phyloP scores from a whole-genome alignment of 2,888 invertebrate genomes.

The Trachelus stipa region DNA sequence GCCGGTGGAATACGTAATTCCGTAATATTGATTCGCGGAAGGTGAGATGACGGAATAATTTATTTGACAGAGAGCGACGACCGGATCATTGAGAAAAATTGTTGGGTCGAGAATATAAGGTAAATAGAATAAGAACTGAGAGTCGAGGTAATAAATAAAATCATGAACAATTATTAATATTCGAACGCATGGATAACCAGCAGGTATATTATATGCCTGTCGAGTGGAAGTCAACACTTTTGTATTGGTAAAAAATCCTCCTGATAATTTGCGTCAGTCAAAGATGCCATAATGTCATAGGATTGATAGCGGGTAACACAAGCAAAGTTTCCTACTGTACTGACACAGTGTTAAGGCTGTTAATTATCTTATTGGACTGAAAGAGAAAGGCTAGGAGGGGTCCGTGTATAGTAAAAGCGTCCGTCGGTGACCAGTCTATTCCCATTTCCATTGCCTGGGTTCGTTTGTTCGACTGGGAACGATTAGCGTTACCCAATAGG shows the following conservation, averaged over 20 bases:
- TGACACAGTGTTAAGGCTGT: neutral
- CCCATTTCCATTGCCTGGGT: neutral
- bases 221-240: neutral
- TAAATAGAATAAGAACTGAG: neutral
- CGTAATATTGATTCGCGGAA: neutral
- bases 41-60: neutral
- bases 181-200: neutral
- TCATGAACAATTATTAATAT: neutral
- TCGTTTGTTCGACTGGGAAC: neutral
- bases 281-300: neutral
- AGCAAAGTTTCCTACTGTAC: neutral
- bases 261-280: neutral
- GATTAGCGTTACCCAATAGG: neutral
- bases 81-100: neutral
- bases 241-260: neutral
- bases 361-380: neutral
- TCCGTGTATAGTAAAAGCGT: neutral
- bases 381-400: neutral
- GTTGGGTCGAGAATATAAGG: neutral
- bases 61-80: neutral
- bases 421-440: neutral
- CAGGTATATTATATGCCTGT: neutral
- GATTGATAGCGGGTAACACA: neutral
- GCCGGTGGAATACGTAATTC: slow-evolving; percentile 23
- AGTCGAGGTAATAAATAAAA: neutral